Base-by-base conservation (phyloP, 2,797 vertebrate genomes). In the Dendrocincla tyrannina region DNA sequence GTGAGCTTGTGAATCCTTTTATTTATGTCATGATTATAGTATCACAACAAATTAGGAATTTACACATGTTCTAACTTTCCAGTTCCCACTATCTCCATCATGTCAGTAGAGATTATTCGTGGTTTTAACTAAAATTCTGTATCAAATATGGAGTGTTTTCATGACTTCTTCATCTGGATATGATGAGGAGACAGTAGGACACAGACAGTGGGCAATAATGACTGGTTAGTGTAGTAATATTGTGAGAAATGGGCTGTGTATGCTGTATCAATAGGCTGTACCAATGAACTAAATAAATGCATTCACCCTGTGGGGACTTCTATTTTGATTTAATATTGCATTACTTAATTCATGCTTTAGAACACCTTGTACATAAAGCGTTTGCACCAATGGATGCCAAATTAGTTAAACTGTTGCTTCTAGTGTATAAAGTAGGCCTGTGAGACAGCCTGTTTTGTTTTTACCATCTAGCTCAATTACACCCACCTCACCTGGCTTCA, bases 361-460 rank as follows among this genome's bases (percentile, higher is more conserved):
- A 88, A 53, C 3, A 41, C 5, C 17, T 59, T 62, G 28, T 44
- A 41, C 8, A 27, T 47, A 70, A 75, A 39, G 13, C 68, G 3
- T 37, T 66, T 76, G 33, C 9, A 20, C 4, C 25, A 59, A 14
- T 20, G 19, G 30, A 52, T 77, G 52, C 16, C 44, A 60, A 64
- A 79, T 53, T 16, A 88, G 11, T 60, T 63, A 85, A 94, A 41
- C 13, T 49, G 3, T 37, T 74, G 15, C 11, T 67, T 44, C 44
- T 53, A 49, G 5, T 35, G 5, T 35, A 33, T 39, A 58, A 76
- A 83, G n/a, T 5, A 91, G 23, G 17, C 13, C 33, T 73, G 19
- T 42, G 67, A 83, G 24, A 69, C 63, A 87, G 28, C 14, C 27
- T 60, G 46, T 13, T 92, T 82, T 63, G 32, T 32, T 94, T 91